Percentiles rank a stretch among this genome's conserved stretches.
These are phyloP conservation scores for Philonicus albiceps DNA, from an alignment of 2,888 invertebrate species.

Conservation along the genomic window DNA sequence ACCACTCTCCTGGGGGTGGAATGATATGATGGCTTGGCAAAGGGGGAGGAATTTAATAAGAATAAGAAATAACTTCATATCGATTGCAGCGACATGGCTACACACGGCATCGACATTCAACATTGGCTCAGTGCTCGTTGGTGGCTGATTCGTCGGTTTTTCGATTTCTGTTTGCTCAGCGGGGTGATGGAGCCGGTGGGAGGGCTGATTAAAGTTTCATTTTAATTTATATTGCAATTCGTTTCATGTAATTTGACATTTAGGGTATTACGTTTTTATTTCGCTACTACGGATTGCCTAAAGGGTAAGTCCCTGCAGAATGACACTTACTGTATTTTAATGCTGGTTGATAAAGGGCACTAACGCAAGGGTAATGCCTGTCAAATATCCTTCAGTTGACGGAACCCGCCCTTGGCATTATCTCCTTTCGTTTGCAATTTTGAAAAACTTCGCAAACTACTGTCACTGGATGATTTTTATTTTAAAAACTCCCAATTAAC, in stretches of 20 bases:
- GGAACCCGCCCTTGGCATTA: neutral
- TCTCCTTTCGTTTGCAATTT: neutral
- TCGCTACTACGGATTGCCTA: neutral
- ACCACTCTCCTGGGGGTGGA: neutral
- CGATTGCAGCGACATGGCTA: conserved; percentile 27
- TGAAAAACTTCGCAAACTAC: neutral
- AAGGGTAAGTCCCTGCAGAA: neutral
- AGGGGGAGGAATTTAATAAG: conserved; percentile 35
- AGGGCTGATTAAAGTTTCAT: neutral
- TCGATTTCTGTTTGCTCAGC: neutral
- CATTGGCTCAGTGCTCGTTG: neutral
- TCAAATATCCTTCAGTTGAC: neutral
- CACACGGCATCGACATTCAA: neutral
- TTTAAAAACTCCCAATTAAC: neutral
- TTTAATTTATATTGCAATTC: neutral
- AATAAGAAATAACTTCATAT: conserved; percentile 40
- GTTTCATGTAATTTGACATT: neutral
- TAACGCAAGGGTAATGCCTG: neutral
- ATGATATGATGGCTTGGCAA: neutral
- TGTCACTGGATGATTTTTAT: neutral
- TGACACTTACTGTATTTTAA: neutral
- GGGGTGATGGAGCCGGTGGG: neutral
- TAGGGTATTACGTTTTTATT: neutral
- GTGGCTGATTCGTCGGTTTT: neutral
- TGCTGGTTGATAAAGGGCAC: neutral